These are phyloP conservation scores for Cyanistes caeruleus DNA, from an alignment of 2,113 vertebrate genomes.

Conservation along the genomic window DNA sequence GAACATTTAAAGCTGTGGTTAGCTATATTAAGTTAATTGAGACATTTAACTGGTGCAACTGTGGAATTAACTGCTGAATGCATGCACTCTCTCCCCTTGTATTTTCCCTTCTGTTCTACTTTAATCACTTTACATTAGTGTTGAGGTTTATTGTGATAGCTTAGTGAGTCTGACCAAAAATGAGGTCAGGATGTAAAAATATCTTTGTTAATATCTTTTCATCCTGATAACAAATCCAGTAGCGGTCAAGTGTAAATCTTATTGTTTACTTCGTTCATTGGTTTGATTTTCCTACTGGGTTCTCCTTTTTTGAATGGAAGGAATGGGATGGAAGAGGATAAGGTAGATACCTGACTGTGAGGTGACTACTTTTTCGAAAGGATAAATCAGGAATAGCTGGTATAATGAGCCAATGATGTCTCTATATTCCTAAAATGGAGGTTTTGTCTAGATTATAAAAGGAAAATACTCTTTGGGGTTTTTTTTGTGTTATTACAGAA, in stretches of 20 bases:
- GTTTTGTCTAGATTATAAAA: background rate
- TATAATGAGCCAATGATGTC: background rate
- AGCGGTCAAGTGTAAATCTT: background rate
- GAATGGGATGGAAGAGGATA: background rate
- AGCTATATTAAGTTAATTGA: background rate
- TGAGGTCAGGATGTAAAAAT: background rate
- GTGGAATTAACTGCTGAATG: background rate
- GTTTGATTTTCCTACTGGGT: background rate
- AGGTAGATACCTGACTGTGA: background rate
- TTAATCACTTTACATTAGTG: background rate
- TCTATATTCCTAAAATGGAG: background rate
- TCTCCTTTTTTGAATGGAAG: background rate
- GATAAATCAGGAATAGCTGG: background rate
- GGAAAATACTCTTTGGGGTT: background rate
- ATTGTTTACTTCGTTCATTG: background rate
- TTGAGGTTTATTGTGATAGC: background rate
- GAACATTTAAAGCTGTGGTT: background rate
- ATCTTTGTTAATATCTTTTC: background rate
- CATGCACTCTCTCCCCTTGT: background rate
- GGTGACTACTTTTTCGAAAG: background rate
- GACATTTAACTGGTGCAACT: background rate
- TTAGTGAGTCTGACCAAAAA: background rate
- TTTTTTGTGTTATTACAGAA: background rate
- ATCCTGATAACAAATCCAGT: background rate
- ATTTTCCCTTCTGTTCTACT: background rate